Percentiles rank a stretch among this genome's conserved stretches.
phyloP scores from a whole-genome alignment of 2,888 invertebrate species.

The Petrolisthes cinctipes region DNA sequence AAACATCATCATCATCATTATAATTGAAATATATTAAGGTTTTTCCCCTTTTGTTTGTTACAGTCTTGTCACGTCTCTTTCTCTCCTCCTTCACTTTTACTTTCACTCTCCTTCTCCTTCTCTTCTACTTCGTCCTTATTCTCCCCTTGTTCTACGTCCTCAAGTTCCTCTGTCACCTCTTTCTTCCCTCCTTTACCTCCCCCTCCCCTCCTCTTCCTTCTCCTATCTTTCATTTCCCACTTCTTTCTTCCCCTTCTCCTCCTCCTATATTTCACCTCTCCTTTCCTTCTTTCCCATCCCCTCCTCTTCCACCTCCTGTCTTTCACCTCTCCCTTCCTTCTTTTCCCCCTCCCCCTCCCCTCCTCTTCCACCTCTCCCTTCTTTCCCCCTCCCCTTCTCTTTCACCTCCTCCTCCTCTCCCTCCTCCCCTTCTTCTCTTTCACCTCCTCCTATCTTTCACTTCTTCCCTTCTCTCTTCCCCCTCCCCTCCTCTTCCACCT shows the following conservation, averaged over 20 bases:
- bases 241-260: not conserved
- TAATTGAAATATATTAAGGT: not conserved
- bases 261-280: not conserved
- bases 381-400: not conserved
- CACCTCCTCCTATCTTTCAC: not conserved
- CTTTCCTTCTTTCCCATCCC: not conserved
- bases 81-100: not conserved
- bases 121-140: too few species aligned
- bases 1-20: not conserved
- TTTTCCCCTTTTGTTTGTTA: too few species aligned
- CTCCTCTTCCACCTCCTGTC: not conserved
- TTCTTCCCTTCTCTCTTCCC: not conserved
- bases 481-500: not conserved
- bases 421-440: too few species aligned
- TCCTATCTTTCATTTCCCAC: not conserved
- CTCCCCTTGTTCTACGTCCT: not conserved
- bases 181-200: not conserved
- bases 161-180: not conserved
- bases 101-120: not conserved
- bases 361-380: not conserved
- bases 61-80: not conserved
- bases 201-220: not conserved
- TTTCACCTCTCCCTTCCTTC: not conserved
- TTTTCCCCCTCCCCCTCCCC: not conserved
- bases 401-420: conserved; percentile 1